phyloP scores from a whole-genome alignment of 2,888 invertebrate species.

The Diarsia mendica region DNA sequence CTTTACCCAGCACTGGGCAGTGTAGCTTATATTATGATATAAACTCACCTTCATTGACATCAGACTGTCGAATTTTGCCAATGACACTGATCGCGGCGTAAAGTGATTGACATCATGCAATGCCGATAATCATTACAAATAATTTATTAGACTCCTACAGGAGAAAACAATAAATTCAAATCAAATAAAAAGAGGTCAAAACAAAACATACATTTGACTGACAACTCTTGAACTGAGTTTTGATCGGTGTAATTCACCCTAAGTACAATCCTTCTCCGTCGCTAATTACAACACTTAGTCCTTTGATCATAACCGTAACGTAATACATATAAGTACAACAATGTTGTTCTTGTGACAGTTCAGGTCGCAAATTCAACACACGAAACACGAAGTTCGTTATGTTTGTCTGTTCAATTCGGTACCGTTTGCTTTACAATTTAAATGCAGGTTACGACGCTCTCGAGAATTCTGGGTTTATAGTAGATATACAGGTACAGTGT shows the following conservation, averaged over 20 bases:
- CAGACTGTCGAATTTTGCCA: too few relatives aligned
- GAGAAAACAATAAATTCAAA: too few relatives aligned
- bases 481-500: slow-evolving; percentile 46
- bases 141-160: too few relatives aligned
- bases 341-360: slow-evolving; percentile 62
- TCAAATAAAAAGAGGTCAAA: too few relatives aligned
- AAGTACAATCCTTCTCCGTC: not conserved
- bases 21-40: too few relatives aligned
- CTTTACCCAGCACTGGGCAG: too few relatives aligned
- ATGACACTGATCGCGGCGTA: too few relatives aligned
- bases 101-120: too few relatives aligned
- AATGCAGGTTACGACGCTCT: slow-evolving; percentile 73
- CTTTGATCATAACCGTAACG: slow-evolving; percentile 13
- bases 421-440: slow-evolving; percentile 79
- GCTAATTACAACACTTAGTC: not conserved
- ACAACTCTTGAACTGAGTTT: not conserved
- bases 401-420: slow-evolving; percentile 74
- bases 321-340: slow-evolving; percentile 1
- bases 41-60: too few relatives aligned
- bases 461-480: slow-evolving; percentile 62
- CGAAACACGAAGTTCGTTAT: slow-evolving; percentile 74
- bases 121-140: too few relatives aligned
- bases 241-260: not conserved
- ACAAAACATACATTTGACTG: not conserved
- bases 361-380: slow-evolving; percentile 71